Conservation (phyloP, 2,888 invertebrate genomes). For the Spialia ferax region DNA sequence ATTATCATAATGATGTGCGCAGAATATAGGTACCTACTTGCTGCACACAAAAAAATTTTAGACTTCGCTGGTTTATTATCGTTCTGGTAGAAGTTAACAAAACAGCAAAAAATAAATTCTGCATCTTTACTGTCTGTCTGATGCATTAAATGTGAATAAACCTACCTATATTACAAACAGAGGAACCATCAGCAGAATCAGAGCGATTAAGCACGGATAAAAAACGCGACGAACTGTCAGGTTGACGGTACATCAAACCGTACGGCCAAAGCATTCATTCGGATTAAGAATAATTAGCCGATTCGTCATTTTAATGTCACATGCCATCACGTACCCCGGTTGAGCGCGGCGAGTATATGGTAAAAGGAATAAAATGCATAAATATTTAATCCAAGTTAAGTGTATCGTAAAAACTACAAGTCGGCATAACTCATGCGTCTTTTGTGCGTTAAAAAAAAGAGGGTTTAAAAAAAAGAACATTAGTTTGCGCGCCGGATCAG, state of each 20-base stretch:
- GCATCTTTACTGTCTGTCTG: conserved; percentile 12
- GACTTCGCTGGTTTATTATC: conserved; percentile 20
- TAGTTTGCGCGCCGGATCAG: conserved; percentile 81
- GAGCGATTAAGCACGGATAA: conserved; percentile 55
- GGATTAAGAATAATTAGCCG: conserved; percentile 85
- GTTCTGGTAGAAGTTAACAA: conserved; percentile 3
- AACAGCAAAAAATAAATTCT: conserved; percentile 14
- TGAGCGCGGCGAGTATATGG: conserved; percentile 60
- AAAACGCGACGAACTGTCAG: conserved; percentile 57
- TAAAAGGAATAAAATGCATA: conserved; percentile 71
- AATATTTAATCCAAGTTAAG: conserved; percentile 80
- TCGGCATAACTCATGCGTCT: conserved; percentile 82
- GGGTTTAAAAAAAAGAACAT: conserved; percentile 77
- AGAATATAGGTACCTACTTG: conserved; percentile 55
- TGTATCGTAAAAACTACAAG: conserved; percentile 83
- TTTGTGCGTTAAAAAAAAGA: conserved; percentile 80
- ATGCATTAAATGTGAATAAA: conserved; percentile 8
- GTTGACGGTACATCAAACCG: conserved; percentile 67
- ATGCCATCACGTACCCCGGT: conserved; percentile 80
- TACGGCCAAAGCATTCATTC: conserved; percentile 74
- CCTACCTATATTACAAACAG: conserved; percentile 2
- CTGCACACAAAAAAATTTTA: conserved; percentile 54
- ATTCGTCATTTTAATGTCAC: conserved; percentile 87
- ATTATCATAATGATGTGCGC: conserved; percentile 78
- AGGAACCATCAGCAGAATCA: conserved; percentile 42